phyloP scores from a whole-genome alignment of 2,113 vertebrate genomes.

The Nesoenas mayeri region DNA sequence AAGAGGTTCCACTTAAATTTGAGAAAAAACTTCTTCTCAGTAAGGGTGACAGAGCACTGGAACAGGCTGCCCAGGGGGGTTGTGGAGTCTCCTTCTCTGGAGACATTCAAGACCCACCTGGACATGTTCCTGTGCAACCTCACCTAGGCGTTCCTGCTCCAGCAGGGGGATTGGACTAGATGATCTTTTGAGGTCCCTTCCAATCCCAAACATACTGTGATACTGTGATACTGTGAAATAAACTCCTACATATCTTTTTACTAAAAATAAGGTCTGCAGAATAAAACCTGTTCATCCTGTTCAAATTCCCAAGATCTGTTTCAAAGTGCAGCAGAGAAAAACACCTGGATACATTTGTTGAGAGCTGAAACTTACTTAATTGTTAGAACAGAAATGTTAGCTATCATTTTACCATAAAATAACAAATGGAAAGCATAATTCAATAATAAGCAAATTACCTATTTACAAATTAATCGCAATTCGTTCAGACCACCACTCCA shows the following conservation, averaged over 20 bases:
- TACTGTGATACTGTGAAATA: no score
- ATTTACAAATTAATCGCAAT: neutral
- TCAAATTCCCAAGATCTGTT: neutral
- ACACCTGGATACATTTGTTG: neutral
- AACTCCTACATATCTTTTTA: neutral
- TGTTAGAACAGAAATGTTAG: neutral
- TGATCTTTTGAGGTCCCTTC: no score
- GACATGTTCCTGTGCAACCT: no score
- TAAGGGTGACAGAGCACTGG: no score
- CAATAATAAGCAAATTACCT: neutral
- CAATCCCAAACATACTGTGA: no score
- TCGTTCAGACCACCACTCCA: neutral
- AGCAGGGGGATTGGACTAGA: no score
- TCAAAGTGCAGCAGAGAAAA: neutral
- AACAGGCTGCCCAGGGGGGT: no score
- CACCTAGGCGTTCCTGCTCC: no score
- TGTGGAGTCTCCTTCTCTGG: no score
- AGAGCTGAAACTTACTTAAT: neutral
- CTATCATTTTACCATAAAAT: neutral
- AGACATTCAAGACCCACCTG: no score
- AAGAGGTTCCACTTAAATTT: no score
- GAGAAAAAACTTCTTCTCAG: no score
- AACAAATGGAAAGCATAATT: neutral
- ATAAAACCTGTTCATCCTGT: neutral
- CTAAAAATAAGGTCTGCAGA: neutral